These are phyloP conservation scores for Oreonectes daqikongensis DNA, from an alignment of 2,797 vertebrate species.

Conservation along the genomic window DNA sequence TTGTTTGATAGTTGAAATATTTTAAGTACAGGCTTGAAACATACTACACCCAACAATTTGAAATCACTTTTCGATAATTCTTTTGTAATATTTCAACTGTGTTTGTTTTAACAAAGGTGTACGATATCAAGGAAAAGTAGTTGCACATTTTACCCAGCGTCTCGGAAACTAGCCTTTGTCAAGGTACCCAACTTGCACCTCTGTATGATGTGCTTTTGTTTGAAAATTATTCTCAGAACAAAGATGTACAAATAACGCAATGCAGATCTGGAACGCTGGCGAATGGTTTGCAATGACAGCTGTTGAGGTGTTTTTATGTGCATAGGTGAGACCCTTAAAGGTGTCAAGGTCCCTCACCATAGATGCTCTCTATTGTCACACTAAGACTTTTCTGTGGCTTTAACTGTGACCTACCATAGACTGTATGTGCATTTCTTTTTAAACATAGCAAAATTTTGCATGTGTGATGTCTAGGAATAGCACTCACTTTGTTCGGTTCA, in stretches of 20 bases:
- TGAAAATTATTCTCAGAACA: not conserved
- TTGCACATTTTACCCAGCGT: too few relatives aligned
- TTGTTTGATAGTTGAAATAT: too few relatives aligned
- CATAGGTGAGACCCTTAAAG: not conserved
- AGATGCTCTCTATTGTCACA: slow-evolving; percentile 36
- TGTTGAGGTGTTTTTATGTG: not conserved
- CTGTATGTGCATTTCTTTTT: not conserved
- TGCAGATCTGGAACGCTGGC: not conserved
- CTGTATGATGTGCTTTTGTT: too few relatives aligned
- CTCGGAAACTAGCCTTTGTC: too few relatives aligned
- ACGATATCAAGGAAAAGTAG: too few relatives aligned
- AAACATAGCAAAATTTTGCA: not conserved
- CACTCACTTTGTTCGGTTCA: not conserved
- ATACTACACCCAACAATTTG: too few relatives aligned
- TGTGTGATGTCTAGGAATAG: not conserved
- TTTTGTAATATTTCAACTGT: too few relatives aligned
- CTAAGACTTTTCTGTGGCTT: slow-evolving; percentile 52
- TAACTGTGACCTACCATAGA: slow-evolving; percentile 28
- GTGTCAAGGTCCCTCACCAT: slow-evolving; percentile 4
- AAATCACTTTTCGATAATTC: too few relatives aligned
- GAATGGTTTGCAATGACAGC: not conserved
- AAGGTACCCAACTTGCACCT: too few relatives aligned
- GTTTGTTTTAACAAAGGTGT: too few relatives aligned
- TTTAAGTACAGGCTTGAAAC: too few relatives aligned
- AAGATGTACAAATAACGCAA: not conserved